Evolutionary conservation across 2,113 vertebrate species (phyloP).

Genomic region (Turdus rufiventris): DNA sequence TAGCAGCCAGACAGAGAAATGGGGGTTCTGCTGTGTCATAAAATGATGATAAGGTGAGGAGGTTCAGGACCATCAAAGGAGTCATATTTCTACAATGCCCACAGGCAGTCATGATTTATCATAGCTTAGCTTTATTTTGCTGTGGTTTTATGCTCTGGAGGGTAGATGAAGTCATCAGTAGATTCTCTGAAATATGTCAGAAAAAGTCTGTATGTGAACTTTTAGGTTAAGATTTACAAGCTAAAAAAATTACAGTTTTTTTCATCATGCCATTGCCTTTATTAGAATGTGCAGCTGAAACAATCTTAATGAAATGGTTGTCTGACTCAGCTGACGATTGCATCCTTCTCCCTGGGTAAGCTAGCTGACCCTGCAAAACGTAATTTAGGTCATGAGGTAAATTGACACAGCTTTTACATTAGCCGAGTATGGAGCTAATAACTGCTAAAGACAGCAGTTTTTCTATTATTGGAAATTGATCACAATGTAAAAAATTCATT

Average conservation of each 20-base stretch:
- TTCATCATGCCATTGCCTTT: neutral
- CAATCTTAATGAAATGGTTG: neutral
- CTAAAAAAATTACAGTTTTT: neutral
- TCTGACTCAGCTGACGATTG: neutral
- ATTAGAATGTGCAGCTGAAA: neutral
- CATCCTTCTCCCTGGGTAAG: neutral
- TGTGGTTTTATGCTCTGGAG: neutral
- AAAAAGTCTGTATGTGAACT: neutral
- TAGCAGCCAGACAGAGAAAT: neutral
- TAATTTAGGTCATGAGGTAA: neutral
- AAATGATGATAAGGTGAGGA: neutral
- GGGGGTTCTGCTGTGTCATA: neutral
- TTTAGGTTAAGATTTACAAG: neutral
- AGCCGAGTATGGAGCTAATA: neutral
- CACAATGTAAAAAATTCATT: neutral
- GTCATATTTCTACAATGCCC: neutral
- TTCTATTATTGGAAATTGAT: neutral
- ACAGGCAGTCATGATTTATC: neutral
- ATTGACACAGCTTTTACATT: neutral
- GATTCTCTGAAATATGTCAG: neutral
- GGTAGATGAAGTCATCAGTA: neutral
- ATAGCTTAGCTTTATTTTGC: neutral
- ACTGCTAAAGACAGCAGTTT: neutral
- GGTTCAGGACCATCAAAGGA: neutral
- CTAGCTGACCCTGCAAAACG: conserved; percentile 1